Evolutionary conservation across 2,888 invertebrate species (phyloP).

Genomic region (Choreutis nemorana): DNA sequence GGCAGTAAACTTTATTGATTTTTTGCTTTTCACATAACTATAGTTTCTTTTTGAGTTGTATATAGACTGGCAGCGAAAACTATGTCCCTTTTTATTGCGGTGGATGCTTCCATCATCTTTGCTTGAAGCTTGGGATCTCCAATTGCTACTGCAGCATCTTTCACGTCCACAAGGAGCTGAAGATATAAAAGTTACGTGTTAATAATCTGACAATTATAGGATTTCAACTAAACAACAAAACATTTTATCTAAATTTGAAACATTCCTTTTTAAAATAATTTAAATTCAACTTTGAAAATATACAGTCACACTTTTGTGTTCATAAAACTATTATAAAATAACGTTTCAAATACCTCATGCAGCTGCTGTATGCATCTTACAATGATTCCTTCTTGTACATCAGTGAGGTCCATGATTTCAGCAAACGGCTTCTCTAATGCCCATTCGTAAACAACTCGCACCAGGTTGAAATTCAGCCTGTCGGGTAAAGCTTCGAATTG

Average conservation of each 20-base stretch:
- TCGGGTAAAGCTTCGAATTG: conserved; percentile 50
- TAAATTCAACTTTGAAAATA: not conserved
- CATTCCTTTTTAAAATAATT: not conserved
- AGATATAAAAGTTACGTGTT: conserved; percentile 7
- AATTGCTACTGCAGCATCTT: conserved; percentile 91
- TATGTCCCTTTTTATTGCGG: conserved; percentile 94
- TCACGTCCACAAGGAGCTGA: conserved; percentile 74
- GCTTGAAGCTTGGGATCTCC: conserved; percentile 91
- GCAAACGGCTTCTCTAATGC: conserved; percentile 92
- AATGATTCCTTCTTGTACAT: conserved; percentile 97
- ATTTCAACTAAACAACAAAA: too few relatives aligned
- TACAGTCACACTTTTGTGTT: too few relatives aligned
- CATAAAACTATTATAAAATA: too few relatives aligned
- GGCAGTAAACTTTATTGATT: not conserved
- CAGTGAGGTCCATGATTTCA: conserved; percentile 91
- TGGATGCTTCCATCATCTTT: conserved; percentile 96
- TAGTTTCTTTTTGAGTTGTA: conserved; percentile 63
- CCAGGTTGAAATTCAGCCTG: conserved; percentile 83
- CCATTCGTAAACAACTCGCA: conserved; percentile 96
- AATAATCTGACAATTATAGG: too few relatives aligned
- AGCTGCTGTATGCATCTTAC: conserved; percentile 96
- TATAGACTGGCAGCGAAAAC: conserved; percentile 98
- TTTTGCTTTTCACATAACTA: conserved; percentile 14
- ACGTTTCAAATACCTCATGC: conserved; percentile 74
- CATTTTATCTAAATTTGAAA: too few relatives aligned